Evolutionary conservation across 2,888 invertebrate species (phyloP), one percentile per base, ranked within the genome.

Genomic region (Phanerotoma sp.): DNA sequence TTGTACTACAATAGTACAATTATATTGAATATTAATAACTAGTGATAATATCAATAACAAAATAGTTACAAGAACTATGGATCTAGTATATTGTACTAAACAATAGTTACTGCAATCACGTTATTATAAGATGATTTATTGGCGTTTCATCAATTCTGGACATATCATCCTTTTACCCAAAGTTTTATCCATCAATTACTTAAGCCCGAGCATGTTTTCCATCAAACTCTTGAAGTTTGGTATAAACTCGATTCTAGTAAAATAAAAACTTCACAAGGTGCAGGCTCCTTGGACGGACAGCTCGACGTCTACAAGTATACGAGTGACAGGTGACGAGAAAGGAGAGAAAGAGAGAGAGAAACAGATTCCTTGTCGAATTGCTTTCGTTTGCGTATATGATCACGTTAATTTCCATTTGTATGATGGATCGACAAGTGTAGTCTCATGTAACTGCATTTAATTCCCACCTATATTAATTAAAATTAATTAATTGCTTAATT

Each of bases 321-420:
- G 56, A 57, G 53, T 57, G 61, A 61, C 61, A 61, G 61, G 58
- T 59, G 61, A 61, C 53, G 58, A 59, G 61, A 25, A 3, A 33
- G 55, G 30, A n/a, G n/a, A n/a, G n/a, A n/a, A n/a, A n/a, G n/a
- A n/a, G n/a, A n/a, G n/a, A n/a, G n/a, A n/a, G n/a, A n/a, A n/a
- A n/a, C n/a, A n/a, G n/a, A n/a, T n/a, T 51, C 38, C 49, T 15
- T 54, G 32, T 49, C 11, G 13, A 35, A n/a, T 30, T 44, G 44
- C 28, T 46, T 38, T 21, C 48, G 38, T 41, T 46, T 30, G 30
- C 7, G 18, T 38, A 9, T 38, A 18, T 38, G 11, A 18, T 35
- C 4, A 35, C n/a, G 6, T 11, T 38, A 2, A 38, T 38, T 20
- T 38, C 16, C 20, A 38, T 20, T 18, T 35, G 13, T 9, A 35